Evolutionary conservation across 2,113 vertebrate species (phyloP), one percentile per base, ranked within the genome.

Genomic region (Strix aluco): DNA sequence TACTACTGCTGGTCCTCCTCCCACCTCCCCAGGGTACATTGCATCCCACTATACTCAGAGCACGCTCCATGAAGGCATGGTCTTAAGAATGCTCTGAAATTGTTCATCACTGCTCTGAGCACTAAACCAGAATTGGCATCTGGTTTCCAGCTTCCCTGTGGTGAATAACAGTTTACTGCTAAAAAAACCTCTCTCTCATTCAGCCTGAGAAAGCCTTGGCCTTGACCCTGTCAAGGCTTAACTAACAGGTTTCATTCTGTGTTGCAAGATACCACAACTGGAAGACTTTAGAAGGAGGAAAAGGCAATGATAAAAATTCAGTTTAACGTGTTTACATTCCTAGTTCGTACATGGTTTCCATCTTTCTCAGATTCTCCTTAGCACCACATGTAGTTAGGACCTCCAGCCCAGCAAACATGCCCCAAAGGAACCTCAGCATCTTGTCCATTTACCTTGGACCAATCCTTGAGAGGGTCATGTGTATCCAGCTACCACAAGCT

Each of bases 11-110:
- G 63, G n/a, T 44, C 70, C 67, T 82, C 47, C 27, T 79, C 72
- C 49, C 57, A 23, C 62, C 69, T 38, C 54, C n/a, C 14, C 36
- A 16, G 30, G 3, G 9, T 19, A 2, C 19, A 0, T 1, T 11
- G 19, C 47, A 47, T 67, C 83, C 62, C 15, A 9, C 44, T 16
- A 0, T 12, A 9, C 27, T 55, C 62, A 15, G 61, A 58, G 63
- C 46, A 34, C 3, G 1, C 25, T 15, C n/a, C 38, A 1, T 4
- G 40, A n/a, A 66, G 52, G 47, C 51, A n/a, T 0, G 2, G 49
- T 29, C 58, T 57, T 51, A 25, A 52, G 38, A 79, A 57, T 4
- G 17, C 72, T 63, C 73, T 47, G 63, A 74, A 80, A 78, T 55
- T 40, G 36, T n/a, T 66, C 69, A 38, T 58, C 47, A 3, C 40